Evolutionary conservation across 2,888 invertebrate species (phyloP), one percentile per base, ranked within the genome.

Genomic region (Aphrophora alni): DNA sequence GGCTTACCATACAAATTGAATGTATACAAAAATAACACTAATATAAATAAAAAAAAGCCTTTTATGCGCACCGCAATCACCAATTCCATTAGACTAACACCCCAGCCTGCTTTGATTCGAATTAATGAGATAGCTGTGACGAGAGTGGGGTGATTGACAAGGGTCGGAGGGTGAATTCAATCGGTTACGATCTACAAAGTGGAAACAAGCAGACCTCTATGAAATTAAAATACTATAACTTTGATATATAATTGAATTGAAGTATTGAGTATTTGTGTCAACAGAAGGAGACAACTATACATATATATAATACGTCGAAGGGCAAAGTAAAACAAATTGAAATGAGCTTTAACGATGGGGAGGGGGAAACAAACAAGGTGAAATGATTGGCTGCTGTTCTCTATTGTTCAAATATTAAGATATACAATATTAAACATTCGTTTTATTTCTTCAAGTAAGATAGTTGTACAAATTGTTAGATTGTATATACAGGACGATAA

Each of bases 1-100:
- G 33, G 73, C 73, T 73, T 73, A 73, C 14, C 73, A 73, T 73
- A 73, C 73, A 73, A 73, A 73, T 73, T 73, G 73, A 73, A 73
- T 73, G 73, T 73, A 73, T 73, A 73, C 73, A 73, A 73, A 73
- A 73, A 73, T 73, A 73, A 38, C 73, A 73, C 73, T 73, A 73
- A 73, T 73, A 73, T 73, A 73, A 73, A 73, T 73, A 73, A 73
- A 73, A 38, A 44, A 75, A 59, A 75, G 44, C 51, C 75, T 75
- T 75, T 75, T 75, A 75, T 75, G 51, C 75, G 75, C 51, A 17
- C 44, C 51, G 75, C 75, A 75, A 75, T 75, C 75, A 75, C 44
- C 44, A 75, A 75, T 75, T 75, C 75, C 75, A 75, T 75, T 75
- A 75, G 75, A 44, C 51, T 38, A 75, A 75, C 75, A 51, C 51